Conservation (phyloP, 2,888 invertebrate genomes). For the Muschampia plurimacula region DNA sequence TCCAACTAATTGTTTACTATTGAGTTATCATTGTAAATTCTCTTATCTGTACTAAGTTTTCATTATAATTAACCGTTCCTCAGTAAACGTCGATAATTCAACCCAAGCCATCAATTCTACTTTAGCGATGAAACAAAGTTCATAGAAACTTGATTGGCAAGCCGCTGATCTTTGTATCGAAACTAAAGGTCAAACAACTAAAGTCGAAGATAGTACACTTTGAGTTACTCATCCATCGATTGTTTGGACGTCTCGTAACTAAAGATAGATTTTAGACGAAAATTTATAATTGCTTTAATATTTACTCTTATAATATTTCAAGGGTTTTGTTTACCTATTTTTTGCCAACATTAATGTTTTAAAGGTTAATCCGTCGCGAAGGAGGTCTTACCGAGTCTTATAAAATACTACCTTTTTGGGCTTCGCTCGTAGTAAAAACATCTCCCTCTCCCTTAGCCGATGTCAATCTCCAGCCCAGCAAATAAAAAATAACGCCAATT, state of each 20-base stretch:
- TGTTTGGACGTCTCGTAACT: slow-evolving; percentile 17
- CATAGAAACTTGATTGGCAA: slow-evolving; percentile 28
- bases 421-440: no score
- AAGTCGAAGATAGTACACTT: slow-evolving; percentile 30
- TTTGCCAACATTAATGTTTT: no score
- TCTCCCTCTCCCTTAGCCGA: no score
- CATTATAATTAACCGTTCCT: neutral
- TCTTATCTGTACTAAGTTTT: neutral
- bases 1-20: no score
- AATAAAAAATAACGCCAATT: no score
- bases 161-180: slow-evolving; percentile 16
- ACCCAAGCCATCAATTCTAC: slow-evolving; percentile 21
- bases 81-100: slow-evolving; percentile 2
- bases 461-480: no score
- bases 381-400: no score
- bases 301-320: slow-evolving; percentile 1
- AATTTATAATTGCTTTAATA: slow-evolving; percentile 2
- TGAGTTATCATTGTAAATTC: neutral
- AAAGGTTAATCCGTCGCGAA: no score
- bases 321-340: neutral
- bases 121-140: slow-evolving; percentile 24
- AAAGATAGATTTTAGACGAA: slow-evolving; percentile 11
- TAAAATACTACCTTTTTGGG: no score
- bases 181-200: slow-evolving; percentile 30
- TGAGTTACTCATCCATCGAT: slow-evolving; percentile 30